Evolutionary conservation across 2,113 vertebrate species (phyloP).

Genomic region (Sebastes fasciatus): DNA sequence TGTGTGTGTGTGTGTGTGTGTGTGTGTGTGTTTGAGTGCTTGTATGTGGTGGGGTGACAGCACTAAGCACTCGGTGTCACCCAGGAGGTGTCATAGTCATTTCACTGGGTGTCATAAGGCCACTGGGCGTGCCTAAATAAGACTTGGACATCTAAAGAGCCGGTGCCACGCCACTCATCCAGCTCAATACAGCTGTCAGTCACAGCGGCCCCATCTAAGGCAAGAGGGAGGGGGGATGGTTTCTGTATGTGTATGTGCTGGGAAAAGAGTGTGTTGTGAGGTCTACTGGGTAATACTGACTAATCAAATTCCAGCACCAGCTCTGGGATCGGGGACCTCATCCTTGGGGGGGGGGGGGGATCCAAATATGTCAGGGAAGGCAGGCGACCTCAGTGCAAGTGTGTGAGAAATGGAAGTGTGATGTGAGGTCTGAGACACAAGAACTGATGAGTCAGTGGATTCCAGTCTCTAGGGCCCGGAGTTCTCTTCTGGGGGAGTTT

Average conservation of each 20-base stretch:
- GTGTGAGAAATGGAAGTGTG: constrained; percentile 18
- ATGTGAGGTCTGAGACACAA: constrained; percentile 3
- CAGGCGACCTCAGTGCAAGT: constrained; percentile 10
- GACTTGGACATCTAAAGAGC: constrained; percentile 24
- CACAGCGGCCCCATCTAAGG: constrained; percentile 36
- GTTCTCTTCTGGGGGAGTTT: not conserved
- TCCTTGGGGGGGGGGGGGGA: not conserved
- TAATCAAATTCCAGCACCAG: constrained; percentile 48
- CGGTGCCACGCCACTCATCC: constrained; percentile 42
- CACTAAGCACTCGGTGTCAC: constrained; percentile 47
- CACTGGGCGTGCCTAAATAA: constrained; percentile 37
- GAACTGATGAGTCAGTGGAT: constrained; percentile 27
- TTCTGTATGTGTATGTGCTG: not conserved
- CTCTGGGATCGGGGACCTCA: constrained; percentile 23
- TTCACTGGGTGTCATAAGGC: constrained; percentile 56
- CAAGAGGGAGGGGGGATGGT: not conserved
- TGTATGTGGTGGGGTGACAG: constrained; percentile 28
- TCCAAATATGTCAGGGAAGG: not conserved
- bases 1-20: no score
- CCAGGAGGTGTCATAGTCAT: constrained; percentile 20
- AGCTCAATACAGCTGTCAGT: constrained; percentile 74
- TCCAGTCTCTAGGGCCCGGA: not conserved
- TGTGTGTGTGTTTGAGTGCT: no score
- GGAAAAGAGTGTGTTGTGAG: not conserved
- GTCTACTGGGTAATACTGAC: constrained; percentile 27